Base-by-base conservation (phyloP, 2,888 invertebrate genomes). In the Apamea epomidion region DNA sequence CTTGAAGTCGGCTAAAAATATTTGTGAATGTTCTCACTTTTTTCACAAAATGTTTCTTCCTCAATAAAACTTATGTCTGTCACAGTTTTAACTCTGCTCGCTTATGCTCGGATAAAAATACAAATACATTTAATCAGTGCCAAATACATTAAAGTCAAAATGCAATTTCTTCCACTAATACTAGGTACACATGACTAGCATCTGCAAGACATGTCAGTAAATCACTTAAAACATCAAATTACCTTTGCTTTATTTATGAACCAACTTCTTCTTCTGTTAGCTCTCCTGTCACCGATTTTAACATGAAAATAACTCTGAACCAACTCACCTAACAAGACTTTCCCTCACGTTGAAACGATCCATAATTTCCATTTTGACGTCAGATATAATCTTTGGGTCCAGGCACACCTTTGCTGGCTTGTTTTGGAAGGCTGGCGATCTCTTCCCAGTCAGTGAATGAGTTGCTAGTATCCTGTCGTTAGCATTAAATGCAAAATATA, bases 381-480 rank as follows among this genome's bases (percentile, higher is more conserved):
- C 98, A 0, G 95, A 93, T 7, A 97, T 97, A 82, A 97, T 97
- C 77, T 94, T 93, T 0, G 97, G 96, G 84, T 98, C 97, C 76
- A 98, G 93, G 81, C 95, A 95, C 95, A 96, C 95, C 90, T 97
- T 97, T 0, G 96, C 94, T 2, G 96, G 96, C 78, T 95, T 96
- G 79, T 96, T 84, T 72, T 90, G 92, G 83, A 97, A 97, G 1
- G 97, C 98, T 0, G 97, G 98, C 1, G 98, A 98, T 6, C 96
- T 96, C 89, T 97, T 97, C 1, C 98, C 98, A 0, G 97, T 97
- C 42, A 98, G 87, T 0, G 97, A 97, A 91, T 97, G 97, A 2
- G 97, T 97, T 8, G 97, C 97, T 80, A 98, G 91, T 42, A 96
- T 93, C 78, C 97, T 97, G 90, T 37, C 32, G 2, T 48, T 37